Percentiles rank a stretch among this genome's conserved stretches.
phyloP scores from a whole-genome alignment of 2,888 invertebrate genomes.

The Chouioia cunea region DNA sequence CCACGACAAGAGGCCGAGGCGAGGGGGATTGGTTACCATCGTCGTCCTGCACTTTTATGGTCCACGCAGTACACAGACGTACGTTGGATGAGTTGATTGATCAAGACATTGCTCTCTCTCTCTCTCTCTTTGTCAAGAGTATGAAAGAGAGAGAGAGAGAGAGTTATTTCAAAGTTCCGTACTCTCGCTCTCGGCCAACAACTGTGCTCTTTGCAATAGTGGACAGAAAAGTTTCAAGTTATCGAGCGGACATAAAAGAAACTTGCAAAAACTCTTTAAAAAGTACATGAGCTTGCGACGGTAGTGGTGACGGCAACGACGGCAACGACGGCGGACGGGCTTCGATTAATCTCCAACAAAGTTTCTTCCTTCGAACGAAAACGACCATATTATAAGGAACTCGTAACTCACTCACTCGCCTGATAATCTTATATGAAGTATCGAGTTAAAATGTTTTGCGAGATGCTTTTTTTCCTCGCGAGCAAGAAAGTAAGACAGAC shows the following conservation, averaged over 20 bases:
- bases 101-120: too few species aligned
- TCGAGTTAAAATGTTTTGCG: too few species aligned
- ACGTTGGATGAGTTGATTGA: too few species aligned
- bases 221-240: conserved; percentile 32
- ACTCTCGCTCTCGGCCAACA: not conserved
- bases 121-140: not conserved
- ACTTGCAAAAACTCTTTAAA: conserved; percentile 31
- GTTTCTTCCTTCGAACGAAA: not conserved
- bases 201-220: conserved; percentile 34
- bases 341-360: conserved; percentile 1
- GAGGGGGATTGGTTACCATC: conserved; percentile 49
- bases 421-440: too few species aligned
- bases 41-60: conserved; percentile 43
- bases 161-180: not conserved
- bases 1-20: not conserved
- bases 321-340: not conserved
- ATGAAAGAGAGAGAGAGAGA: too few species aligned
- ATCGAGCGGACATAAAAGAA: conserved; percentile 25
- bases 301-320: not conserved
- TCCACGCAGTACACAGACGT: not conserved
- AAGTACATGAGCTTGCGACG: not conserved
- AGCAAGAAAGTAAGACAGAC: not conserved
- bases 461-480: too few species aligned
- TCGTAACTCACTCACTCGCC: too few species aligned
- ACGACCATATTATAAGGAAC: not conserved